Evolutionary conservation across 2,113 vertebrate genomes (phyloP), one percentile per base, ranked within the genome.

Genomic region (Tyrannus savana): DNA sequence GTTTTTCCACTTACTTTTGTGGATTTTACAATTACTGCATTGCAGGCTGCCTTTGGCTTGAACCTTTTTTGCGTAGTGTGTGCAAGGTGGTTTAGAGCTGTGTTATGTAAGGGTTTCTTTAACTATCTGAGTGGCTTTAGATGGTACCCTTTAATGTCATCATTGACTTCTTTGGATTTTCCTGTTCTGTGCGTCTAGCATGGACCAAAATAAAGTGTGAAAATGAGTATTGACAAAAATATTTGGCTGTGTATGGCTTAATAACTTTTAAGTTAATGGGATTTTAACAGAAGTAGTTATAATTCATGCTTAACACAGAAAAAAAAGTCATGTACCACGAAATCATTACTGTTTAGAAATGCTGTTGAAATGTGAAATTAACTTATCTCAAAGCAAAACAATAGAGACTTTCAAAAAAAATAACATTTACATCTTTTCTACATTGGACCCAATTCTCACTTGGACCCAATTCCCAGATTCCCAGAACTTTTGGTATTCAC

Each of bases 131-230:
- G 50, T 91, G 93, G 73, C 85, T 90, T 94, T 83, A 88, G 83
- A 88, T 83, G 67, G 37, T 86, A 50, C 67, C 64, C 80, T 89
- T 96, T 78, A 87, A 84, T 92, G 89, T 95, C 89, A 89, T 46
- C 75, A 69, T 85, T 91, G 55, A 77, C 44, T 92, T 85, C 39
- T 94, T n/a, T 89, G 95, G 52, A 87, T 91, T 94, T 93, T 87
- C 42, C 60, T 96, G 77, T 91, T 95, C 96, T 93, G 81, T 96
- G 93, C 63, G 0, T 94, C 76, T 91, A 94, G 73, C 77, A 89
- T 89, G 87, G 84, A 73, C 84, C 55, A 91, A 95, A 95, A 94
- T 92, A 90, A 95, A 96, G 47, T 76, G 33, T 91, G 62, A 96
- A 95, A 89, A 87, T 77, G 30, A 91, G 33, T 87, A 84, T 46